Evolutionary conservation across 1,140 invertebrate genomes (phyloP), one percentile per base, ranked within the genome.

Genomic region (Arctopsyche grandis): DNA sequence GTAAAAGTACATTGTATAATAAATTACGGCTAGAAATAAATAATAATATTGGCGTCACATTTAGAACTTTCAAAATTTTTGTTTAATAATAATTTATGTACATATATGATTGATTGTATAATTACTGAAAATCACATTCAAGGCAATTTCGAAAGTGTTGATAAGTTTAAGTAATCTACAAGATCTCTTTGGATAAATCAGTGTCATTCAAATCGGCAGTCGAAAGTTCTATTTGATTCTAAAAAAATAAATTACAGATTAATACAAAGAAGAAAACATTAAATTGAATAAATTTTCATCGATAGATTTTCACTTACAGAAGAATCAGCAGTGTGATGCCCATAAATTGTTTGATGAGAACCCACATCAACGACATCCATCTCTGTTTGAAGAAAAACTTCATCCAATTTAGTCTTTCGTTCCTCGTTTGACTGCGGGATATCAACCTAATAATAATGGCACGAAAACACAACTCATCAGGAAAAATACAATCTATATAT

Each of bases 381-480:
- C 16, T 52, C 48, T 4, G 48, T 5, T 16, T 52, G 48, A 3
- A 16, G 16, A 52, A 52, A 52, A 1, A 16, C 16, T 63, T 73
- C 80, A n/a, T 81, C 80, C 38, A 79, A 69, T 12, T 70, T 38
- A 0, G 69, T 70, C 46, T 75, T 56, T 44, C 76, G 73, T 0
- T 52, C 78, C 38, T 82, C 78, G 19, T 77, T 78, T 10, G 79
- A 78, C 19, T 79, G 69, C 58, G 79, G 78, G 66, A 79, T 77
- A 44, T 79, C 71, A 19, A 79, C 24, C 81, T 82, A 44, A 38
- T 7, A 52, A 52, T 52, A 52, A 52, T 52, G 10, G 12, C 1
- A 52, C 48, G 12, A 12, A 3, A 10, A 52, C 16, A 52, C 3
- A 52, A 52, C 16, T 14, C n/a, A 81, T 79, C 22, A 69, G 12